Conservation (phyloP, 2,113 vertebrate species). For the Alectura lathami region DNA sequence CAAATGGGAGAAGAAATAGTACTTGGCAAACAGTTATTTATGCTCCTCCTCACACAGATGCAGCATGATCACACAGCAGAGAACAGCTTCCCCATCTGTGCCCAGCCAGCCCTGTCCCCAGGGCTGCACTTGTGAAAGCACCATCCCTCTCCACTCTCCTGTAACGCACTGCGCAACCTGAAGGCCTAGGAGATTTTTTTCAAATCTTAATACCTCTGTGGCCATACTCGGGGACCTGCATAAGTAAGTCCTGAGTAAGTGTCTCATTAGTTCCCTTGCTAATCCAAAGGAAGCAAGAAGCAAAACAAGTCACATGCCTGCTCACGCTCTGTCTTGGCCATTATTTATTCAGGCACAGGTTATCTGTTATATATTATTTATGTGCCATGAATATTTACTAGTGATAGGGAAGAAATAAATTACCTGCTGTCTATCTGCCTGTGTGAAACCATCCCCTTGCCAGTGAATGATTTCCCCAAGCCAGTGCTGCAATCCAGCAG, state of each 20-base stretch:
- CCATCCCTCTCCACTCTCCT: not conserved
- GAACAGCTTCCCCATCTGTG: not conserved
- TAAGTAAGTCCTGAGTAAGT: not conserved
- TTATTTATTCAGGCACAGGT: not conserved
- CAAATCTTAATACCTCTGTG: not conserved
- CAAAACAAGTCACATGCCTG: not conserved
- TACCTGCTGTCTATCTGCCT: slow-evolving; percentile 2
- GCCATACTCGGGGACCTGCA: not conserved
- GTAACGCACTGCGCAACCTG: not conserved
- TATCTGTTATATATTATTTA: slow-evolving; percentile 52
- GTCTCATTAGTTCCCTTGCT: not conserved
- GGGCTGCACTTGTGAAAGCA: not conserved
- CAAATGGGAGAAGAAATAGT: not conserved
- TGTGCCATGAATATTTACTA: slow-evolving; percentile 63
- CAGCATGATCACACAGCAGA: not conserved
- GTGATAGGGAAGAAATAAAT: slow-evolving; percentile 45
- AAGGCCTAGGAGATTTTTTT: not conserved
- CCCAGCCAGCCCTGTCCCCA: not conserved
- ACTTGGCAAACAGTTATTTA: not conserved
- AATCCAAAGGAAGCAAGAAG: not conserved
- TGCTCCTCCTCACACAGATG: not conserved
- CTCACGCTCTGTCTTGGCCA: not conserved
- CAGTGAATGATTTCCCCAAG: not conserved
- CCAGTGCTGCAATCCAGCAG: not conserved
- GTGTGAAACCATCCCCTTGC: not conserved